phyloP scores from a whole-genome alignment of 2,888 invertebrate species.

The Petrolisthes cinctipes region DNA sequence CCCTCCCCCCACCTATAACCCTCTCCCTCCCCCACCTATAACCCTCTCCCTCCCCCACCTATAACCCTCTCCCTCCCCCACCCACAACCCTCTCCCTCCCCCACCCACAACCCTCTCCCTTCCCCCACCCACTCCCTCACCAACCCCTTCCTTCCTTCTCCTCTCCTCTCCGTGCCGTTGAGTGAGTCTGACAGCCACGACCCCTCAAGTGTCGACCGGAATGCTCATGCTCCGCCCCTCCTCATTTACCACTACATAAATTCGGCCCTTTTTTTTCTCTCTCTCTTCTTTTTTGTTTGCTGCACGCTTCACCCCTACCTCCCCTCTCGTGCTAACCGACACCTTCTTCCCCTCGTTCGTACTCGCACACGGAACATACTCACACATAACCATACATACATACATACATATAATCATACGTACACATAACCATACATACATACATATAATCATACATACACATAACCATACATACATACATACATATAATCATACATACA shows the following conservation, averaged over 20 bases:
- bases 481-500: too few species aligned
- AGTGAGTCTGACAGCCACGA: slow-evolving; percentile 48
- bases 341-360: slow-evolving; percentile 4
- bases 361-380: neutral
- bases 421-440: too few species aligned
- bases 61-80: too few species aligned
- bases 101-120: neutral
- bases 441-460: too few species aligned
- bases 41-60: neutral
- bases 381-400: too few species aligned
- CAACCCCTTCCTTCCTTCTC: neutral
- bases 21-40: neutral
- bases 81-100: neutral
- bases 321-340: neutral
- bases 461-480: too few species aligned
- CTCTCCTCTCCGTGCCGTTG: neutral
- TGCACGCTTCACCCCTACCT: neutral
- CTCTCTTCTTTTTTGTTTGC: neutral
- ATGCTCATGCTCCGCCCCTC: slow-evolving; percentile 29
- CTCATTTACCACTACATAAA: slow-evolving; percentile 43
- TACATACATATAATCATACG: too few species aligned
- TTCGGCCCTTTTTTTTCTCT: slow-evolving; percentile 8
- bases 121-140: neutral
- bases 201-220: slow-evolving; percentile 45
- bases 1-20: neutral